These are phyloP conservation scores for Azorinus chamasolen DNA, from an alignment of 2,888 invertebrate genomes.

Conservation along the genomic window DNA sequence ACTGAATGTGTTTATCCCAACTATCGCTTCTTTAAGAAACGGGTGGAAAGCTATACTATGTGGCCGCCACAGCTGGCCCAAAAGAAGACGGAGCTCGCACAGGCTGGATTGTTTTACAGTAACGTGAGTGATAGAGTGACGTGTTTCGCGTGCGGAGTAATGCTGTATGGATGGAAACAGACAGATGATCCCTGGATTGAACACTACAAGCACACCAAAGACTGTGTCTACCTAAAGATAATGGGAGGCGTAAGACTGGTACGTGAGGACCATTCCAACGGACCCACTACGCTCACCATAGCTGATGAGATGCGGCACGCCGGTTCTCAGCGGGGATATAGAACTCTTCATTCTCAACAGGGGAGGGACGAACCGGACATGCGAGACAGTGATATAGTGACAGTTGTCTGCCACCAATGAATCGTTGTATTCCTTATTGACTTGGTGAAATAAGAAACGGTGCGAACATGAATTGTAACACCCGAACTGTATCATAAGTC, in stretches of 20 bases:
- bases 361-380: no score
- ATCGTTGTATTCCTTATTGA: no score
- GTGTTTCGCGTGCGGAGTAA: slow-evolving; percentile 13
- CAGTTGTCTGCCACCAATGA: no score
- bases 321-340: no score
- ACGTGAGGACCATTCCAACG: no score
- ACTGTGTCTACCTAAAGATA: slow-evolving; percentile 11
- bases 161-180: not conserved
- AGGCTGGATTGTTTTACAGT: slow-evolving; percentile 11
- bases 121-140: slow-evolving; percentile 3
- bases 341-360: no score
- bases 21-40: not conserved
- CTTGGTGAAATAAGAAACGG: no score
- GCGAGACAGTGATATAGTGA: no score
- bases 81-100: not conserved
- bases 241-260: slow-evolving; percentile 2
- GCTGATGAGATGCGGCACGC: no score
- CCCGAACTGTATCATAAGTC: no score
- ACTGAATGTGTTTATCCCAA: not conserved
- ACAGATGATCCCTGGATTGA: slow-evolving; percentile 10
- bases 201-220: slow-evolving; percentile 7
- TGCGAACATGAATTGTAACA: no score
- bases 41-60: not conserved
- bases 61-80: slow-evolving; percentile 6
- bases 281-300: no score